Evolutionary conservation across 1,140 invertebrate genomes (phyloP).

Genomic region (Ceratina japonica): DNA sequence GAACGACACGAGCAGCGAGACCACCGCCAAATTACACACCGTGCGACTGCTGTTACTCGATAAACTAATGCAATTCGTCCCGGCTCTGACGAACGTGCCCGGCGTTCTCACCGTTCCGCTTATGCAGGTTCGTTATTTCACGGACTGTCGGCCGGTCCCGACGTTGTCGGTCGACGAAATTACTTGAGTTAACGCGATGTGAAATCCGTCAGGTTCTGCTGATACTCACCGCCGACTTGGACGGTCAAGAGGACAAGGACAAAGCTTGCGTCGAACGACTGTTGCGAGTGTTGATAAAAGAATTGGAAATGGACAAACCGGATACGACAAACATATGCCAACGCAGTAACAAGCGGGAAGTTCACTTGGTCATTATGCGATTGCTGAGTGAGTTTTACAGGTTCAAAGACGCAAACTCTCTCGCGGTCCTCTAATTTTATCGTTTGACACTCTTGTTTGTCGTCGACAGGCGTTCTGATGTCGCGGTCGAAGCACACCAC

Average conservation of each 20-base stretch:
- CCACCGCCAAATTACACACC: slow-evolving; percentile 76
- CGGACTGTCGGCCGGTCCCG: slow-evolving; percentile 26
- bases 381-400: slow-evolving; percentile 83
- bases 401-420: not conserved
- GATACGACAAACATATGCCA: slow-evolving; percentile 80
- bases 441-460: not conserved
- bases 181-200: slow-evolving; percentile 11
- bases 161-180: slow-evolving; percentile 26
- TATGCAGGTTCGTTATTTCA: slow-evolving; percentile 84
- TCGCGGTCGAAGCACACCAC: slow-evolving; percentile 85
- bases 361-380: slow-evolving; percentile 93
- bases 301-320: slow-evolving; percentile 87
- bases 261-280: slow-evolving; percentile 87
- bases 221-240: slow-evolving; percentile 94
- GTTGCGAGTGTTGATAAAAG: slow-evolving; percentile 86
- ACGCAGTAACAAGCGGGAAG: slow-evolving; percentile 85
- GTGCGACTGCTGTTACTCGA: slow-evolving; percentile 81
- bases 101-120: slow-evolving; percentile 94
- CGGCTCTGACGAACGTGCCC: slow-evolving; percentile 82
- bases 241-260: slow-evolving; percentile 90
- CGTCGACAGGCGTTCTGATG: slow-evolving; percentile 85
- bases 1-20: slow-evolving; percentile 71
- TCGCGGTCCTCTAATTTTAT: not conserved
- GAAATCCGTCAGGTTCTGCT: slow-evolving; percentile 85
- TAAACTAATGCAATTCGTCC: slow-evolving; percentile 83